Conservation (phyloP, 1,140 invertebrate genomes). For the Pseudomyrmex concolor region DNA sequence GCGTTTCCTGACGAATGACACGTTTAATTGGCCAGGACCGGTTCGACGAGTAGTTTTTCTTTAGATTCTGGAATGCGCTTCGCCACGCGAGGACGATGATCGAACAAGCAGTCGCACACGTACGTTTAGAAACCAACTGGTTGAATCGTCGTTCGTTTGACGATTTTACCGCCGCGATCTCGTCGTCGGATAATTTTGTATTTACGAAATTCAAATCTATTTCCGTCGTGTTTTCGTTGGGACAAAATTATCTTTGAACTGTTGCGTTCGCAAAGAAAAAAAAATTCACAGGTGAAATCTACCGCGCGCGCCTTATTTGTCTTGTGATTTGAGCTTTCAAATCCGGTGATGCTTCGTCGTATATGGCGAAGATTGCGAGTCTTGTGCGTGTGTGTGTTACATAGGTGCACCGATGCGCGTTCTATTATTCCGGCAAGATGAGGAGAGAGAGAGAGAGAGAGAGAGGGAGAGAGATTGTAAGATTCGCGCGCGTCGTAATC, state of each 20-base stretch:
- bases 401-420: constrained; percentile 16
- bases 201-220: background rate
- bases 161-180: background rate
- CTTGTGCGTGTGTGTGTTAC: background rate
- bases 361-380: background rate
- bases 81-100: background rate
- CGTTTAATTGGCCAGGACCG: constrained; percentile 47
- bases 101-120: no score
- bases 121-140: background rate
- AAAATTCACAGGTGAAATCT: background rate
- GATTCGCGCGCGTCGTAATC: constrained; percentile 45
- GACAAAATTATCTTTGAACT: background rate
- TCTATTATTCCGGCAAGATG: constrained; percentile 36
- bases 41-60: constrained; percentile 21
- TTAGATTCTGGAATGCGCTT: constrained; percentile 7
- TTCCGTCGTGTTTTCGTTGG: background rate
- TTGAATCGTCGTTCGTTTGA: background rate
- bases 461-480: background rate
- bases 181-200: background rate
- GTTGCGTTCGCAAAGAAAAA: background rate
- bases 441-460: background rate
- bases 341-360: background rate
- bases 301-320: background rate
- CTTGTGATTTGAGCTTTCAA: background rate
- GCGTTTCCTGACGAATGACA: constrained; percentile 39